phyloP scores from a whole-genome alignment of 2,797 vertebrate species.

The Pelochelys cantorii region DNA sequence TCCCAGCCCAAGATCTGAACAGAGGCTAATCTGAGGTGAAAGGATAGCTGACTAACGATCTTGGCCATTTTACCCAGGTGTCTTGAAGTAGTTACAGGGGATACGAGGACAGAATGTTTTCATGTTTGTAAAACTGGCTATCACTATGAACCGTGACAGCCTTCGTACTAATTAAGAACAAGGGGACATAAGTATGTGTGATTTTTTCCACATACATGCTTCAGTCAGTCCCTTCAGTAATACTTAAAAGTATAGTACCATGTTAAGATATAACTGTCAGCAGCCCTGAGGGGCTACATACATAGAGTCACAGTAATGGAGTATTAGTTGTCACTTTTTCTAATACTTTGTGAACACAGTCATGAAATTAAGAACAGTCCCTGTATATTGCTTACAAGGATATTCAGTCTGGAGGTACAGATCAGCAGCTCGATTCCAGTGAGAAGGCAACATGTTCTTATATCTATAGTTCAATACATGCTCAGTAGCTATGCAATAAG shows the following conservation, averaged over 20 bases:
- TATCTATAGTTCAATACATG: accelerated
- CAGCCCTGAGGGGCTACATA: accelerated
- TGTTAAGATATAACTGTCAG: neutral
- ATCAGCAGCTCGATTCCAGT: neutral
- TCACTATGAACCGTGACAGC: neutral
- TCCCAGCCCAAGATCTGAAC: neutral
- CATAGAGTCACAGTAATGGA: neutral
- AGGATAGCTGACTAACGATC: neutral
- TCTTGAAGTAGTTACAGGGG: neutral
- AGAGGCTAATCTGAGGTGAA: accelerated
- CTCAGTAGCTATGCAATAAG: neutral
- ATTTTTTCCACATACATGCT: neutral
- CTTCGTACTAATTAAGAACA: neutral
- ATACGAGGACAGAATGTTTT: neutral
- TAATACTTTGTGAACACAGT: neutral
- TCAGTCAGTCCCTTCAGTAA: accelerated
- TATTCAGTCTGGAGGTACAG: neutral
- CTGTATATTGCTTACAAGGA: neutral
- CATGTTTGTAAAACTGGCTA: neutral
- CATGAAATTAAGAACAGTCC: neutral
- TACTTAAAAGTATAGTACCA: neutral
- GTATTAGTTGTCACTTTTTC: neutral
- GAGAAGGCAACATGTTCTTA: neutral
- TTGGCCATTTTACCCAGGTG: neutral
- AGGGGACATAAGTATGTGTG: neutral